phyloP scores from a whole-genome alignment of 2,113 vertebrate genomes.

The Microcebus murinus region DNA sequence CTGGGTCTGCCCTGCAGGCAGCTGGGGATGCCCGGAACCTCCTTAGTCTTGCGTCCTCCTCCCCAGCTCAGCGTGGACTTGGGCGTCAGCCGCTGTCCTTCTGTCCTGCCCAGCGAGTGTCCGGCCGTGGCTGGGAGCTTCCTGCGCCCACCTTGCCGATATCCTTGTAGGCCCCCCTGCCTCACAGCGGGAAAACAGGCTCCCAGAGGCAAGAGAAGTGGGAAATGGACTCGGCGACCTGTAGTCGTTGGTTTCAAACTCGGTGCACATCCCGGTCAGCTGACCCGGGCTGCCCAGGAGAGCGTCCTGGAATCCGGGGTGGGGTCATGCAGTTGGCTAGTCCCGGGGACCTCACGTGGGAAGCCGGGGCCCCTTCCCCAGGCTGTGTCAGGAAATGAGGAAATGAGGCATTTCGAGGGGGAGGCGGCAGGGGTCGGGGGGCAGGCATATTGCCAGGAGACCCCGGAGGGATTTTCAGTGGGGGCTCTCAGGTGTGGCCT shows the following conservation, averaged over 20 bases:
- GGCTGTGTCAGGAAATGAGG: neutral
- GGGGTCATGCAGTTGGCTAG: neutral
- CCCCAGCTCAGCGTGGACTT: fast-evolving
- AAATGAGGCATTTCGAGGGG: neutral
- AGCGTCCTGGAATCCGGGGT: neutral
- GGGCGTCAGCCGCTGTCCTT: too few relatives aligned
- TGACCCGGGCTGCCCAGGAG: fast-evolving
- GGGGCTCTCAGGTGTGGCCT: neutral
- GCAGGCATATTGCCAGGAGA: neutral
- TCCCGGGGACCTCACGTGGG: neutral
- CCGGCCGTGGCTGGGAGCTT: neutral
- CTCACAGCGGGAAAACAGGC: neutral
- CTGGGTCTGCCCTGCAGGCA: neutral
- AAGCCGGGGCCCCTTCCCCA: neutral
- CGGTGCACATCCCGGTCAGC: neutral
- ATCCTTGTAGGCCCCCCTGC: neutral
- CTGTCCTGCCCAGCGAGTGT: neutral
- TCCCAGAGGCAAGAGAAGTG: fast-evolving
- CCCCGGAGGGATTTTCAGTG: fast-evolving
- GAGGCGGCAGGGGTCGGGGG: neutral
- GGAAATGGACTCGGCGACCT: neutral
- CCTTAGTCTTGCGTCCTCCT: neutral
- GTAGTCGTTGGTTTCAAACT: fast-evolving
- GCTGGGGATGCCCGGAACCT: too few relatives aligned
- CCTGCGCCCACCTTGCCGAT: fast-evolving